phyloP scores from a whole-genome alignment of 2,888 invertebrate species.

The Thecophora atra region DNA sequence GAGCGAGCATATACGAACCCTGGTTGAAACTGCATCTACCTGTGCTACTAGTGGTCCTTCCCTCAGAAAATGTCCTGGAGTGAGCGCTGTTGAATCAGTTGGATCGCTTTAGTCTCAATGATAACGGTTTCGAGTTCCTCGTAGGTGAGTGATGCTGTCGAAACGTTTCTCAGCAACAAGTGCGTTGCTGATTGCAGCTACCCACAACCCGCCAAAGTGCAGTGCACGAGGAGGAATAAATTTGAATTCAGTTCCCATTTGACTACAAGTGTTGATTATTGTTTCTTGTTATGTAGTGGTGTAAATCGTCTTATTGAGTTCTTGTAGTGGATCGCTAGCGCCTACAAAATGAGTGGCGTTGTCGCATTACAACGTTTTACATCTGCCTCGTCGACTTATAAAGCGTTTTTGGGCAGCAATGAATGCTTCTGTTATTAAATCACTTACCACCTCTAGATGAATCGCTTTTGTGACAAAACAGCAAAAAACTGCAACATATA shows the following conservation, averaged over 20 bases:
- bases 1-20: no score
- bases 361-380: no score
- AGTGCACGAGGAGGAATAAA: no score
- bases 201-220: no score
- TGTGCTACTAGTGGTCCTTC: not conserved
- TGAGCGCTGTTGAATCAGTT: not conserved
- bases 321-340: not conserved
- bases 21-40: not conserved
- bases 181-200: no score
- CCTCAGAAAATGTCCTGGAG: not conserved
- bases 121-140: not conserved
- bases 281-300: not conserved
- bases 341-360: slow-evolving; percentile 10
- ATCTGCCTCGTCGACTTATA: no score
- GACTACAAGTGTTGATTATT: no score
- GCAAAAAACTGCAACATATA: slow-evolving; percentile 40
- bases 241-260: no score
- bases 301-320: not conserved
- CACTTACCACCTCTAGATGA: slow-evolving; percentile 13
- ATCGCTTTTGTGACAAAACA: slow-evolving; percentile 37
- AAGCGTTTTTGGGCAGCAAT: slow-evolving; percentile 25
- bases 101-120: slow-evolving; percentile 1
- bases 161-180: no score
- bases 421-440: slow-evolving; percentile 25
- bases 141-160: no score